Evolutionary conservation across 2,113 vertebrate genomes (phyloP).

Genomic region (Siniperca knerii): DNA sequence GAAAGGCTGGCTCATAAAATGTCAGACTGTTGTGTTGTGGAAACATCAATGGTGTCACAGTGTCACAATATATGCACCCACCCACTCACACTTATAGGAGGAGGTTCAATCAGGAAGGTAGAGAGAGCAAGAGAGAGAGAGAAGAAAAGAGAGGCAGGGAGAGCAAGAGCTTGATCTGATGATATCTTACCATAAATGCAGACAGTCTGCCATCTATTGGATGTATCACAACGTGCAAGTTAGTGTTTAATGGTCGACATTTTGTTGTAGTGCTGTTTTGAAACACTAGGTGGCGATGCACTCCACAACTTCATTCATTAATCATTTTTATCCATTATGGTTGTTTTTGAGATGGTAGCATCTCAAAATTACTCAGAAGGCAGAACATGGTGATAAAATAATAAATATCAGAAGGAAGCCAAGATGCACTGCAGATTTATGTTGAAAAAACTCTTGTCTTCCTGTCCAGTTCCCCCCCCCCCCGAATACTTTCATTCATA

Average conservation of each 20-base stretch:
- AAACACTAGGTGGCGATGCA: constrained; percentile 62
- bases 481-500: background rate
- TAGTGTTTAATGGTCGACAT: background rate
- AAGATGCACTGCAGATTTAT: background rate
- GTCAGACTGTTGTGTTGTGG: constrained; percentile 38
- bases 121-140: background rate
- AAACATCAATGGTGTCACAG: constrained; percentile 59
- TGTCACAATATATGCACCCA: constrained; percentile 45
- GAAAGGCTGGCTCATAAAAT: constrained; percentile 46
- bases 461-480: background rate
- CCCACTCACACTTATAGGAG: constrained; percentile 37
- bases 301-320: constrained; percentile 6
- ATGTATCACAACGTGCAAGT: constrained; percentile 5
- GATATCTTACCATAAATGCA: constrained; percentile 30
- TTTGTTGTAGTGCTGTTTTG: constrained; percentile 29
- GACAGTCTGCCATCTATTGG: constrained; percentile 74
- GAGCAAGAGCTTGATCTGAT: background rate
- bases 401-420: background rate
- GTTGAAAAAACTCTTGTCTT: background rate
- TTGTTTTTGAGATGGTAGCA: background rate
- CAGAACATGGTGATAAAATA: background rate
- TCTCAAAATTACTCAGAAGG: background rate
- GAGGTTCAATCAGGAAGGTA: constrained; percentile 11
- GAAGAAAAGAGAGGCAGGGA: background rate
- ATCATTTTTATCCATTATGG: background rate